Base-by-base conservation (phyloP, 2,797 vertebrate species). In the Squalus acanthias region DNA sequence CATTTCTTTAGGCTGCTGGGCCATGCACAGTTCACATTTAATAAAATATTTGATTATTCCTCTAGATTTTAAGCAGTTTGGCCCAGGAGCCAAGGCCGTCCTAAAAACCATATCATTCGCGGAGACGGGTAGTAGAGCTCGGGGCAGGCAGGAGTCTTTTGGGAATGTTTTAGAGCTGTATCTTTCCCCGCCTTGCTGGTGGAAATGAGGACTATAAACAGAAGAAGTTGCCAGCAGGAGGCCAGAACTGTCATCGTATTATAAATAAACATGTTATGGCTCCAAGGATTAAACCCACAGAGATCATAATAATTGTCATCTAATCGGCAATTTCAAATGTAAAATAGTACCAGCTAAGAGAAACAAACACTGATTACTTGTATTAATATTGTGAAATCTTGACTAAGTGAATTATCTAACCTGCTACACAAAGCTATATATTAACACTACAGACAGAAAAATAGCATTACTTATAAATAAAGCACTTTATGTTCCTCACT, bases 311-410 rank as follows among this genome's bases (percentile, higher is more conserved):
- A 93, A 93, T 46, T 93, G 63, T 69, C 39, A 93, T 24, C 8
- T 93, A 93, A 69, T 93, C 8, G 65, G 91, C 65, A 93, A 93
- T 93, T 93, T 93, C 91, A 69, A 39, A 93, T 93, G 91, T 69
- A 93, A 93, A 93, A 69, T 69, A 69, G n/a, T n/a, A 93, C n/a
- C 91, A 69, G n/a, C 91, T 67, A 39, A 92, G 89, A 65, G n/a
- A 92, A 92, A 92, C 89, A 92, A 92, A 92, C 63, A 65, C 89
- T 92, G 60, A 92, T 92, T 67, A 67, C 15, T 93, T 69, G 91
- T 67, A 93, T 93, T 93, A 46, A 67, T 69, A 39, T 93, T 93
- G 91, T 67, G 91, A 93, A 69, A 93, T 24, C 65, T 93, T 69
- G 65, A 69, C n/a, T 22, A 50, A 39, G 39, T 93, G 20, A 93